A percentile compares a stretch with the other conserved stretches of the same genome.
phyloP scores from a whole-genome alignment of 1,140 invertebrate genomes.

The Euglossa dilemma region DNA sequence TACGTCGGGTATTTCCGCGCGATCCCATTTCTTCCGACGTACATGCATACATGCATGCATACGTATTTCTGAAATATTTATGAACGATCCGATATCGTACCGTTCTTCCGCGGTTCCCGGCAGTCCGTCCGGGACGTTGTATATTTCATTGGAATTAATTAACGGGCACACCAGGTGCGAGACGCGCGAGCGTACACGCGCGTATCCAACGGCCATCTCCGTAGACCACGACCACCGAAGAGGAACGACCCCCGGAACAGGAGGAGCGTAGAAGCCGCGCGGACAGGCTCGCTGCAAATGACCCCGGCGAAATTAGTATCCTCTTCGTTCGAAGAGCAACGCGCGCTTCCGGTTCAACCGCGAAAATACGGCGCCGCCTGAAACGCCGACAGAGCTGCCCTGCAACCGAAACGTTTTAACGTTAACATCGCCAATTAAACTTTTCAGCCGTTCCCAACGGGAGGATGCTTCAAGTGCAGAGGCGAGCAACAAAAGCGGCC shows the following conservation, averaged over 20 bases:
- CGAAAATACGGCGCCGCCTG: not conserved
- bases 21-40: not conserved
- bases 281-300: conserved; percentile 8
- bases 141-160: conserved; percentile 32
- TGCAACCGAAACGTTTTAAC: conserved; percentile 9
- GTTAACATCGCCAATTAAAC: conserved; percentile 27
- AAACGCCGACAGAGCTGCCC: not conserved
- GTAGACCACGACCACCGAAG: conserved; percentile 35
- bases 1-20: not conserved
- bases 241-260: conserved; percentile 33
- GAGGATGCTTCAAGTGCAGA: not conserved
- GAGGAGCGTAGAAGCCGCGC: conserved; percentile 24
- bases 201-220: conserved; percentile 10
- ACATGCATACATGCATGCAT: not conserved
- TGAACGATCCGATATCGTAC: not conserved
- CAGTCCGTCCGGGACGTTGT: not conserved
- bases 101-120: not conserved
- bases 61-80: not conserved
- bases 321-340: not conserved
- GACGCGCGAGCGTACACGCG: not conserved
- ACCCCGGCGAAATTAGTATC: conserved; percentile 21
- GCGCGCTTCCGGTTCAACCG: not conserved
- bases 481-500: not conserved
- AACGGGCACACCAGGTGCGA: conserved; percentile 27
- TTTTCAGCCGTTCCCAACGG: not conserved